Base-by-base conservation (phyloP, 2,113 vertebrate species). In the Mellivora capensis region DNA sequence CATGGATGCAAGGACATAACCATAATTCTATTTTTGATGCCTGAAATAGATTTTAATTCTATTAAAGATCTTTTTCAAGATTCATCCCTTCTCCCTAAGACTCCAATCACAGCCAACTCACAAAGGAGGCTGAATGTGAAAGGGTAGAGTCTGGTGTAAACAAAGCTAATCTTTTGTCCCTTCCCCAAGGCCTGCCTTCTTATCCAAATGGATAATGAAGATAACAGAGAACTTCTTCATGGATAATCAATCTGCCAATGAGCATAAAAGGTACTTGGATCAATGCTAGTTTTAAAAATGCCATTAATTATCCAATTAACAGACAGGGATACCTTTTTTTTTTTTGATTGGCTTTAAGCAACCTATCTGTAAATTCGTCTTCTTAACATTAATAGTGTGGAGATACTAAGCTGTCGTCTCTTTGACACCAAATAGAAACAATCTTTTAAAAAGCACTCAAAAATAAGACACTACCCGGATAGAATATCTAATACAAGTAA, bases 21-120 rank as follows among this genome's bases (percentile, higher is more conserved):
- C 91, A 93, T 96, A 98, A 95, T 98, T 97, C 97, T 85, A 93
- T 91, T 97, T 98, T 97, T 97, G 94, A 96, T 96, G 88, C 95
- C 98, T 97, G 77, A 96, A 96, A 91, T 21, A 0, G 93, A 79
- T 91, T 98, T 97, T 96, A 97, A 77, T 93, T 96, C 96, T 97
- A 76, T 96, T 94, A 97, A 98, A 94, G 52, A 80, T 98, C 96
- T 94, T 98, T 98, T 89, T 79, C 91, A 98, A 96, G 96, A 97
- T 84, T 72, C 14, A 62, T 90, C 87, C 62, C 44, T 96, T 97
- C 76, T 92, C 29, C 37, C 64, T 42, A 94, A 98, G 95, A 94
- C 76, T 97, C 83, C 86, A 76, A 96, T 94, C 97, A 92, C 83
- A 93, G 94, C 37, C 37, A 54, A 95, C 97, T 97, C 96, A 97